Evolutionary conservation across 2,888 invertebrate genomes (phyloP), one percentile per base, ranked within the genome.

Genomic region (Cloeon dipterum): DNA sequence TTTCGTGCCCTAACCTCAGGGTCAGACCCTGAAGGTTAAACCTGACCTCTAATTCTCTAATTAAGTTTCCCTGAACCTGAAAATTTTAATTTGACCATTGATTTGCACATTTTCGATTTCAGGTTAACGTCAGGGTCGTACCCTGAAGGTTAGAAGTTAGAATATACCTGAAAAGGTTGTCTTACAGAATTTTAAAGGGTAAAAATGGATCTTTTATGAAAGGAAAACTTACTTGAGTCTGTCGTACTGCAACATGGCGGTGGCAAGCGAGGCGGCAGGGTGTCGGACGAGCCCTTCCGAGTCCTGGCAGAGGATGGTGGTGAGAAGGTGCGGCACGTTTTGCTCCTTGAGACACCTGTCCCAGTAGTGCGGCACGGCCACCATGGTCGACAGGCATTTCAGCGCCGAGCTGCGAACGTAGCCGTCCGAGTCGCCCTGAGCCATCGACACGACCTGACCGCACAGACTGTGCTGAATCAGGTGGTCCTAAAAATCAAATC

Each of bases 361-460:
- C 81, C 82, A 82, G 8, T 79, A 54, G 17, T 59, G 52, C 43
- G 63, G 57, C 36, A 81, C 66, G 46, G 68, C 61, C 32, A 73
- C 65, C 50, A 77, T 71, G 32, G 71, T 65, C 2, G 68, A 65
- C 10, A 82, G 53, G 44, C 81, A 79, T 42, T 65, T 68, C 8
- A 81, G 57, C 2, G 81, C 78, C 0, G 81, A 73, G 3, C 74
- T 74, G 41, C 78, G 64, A 1, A 79, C 81, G 51, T 78, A 83
- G 32, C 70, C 62, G 52, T 81, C 78, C 26, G 61, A 60, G 49
- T 82, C 82, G 42, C 67, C 63, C 41, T 68, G 60, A 1, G 70
- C 69, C 47, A 79, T 65, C 34, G 70, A 65, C 18, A 72, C 58
- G 0, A 74, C 66, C 19, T 77, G 55, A 41, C 66, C 62, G 3